phyloP scores from a whole-genome alignment of 2,888 invertebrate species.

The Netelia inedita region DNA sequence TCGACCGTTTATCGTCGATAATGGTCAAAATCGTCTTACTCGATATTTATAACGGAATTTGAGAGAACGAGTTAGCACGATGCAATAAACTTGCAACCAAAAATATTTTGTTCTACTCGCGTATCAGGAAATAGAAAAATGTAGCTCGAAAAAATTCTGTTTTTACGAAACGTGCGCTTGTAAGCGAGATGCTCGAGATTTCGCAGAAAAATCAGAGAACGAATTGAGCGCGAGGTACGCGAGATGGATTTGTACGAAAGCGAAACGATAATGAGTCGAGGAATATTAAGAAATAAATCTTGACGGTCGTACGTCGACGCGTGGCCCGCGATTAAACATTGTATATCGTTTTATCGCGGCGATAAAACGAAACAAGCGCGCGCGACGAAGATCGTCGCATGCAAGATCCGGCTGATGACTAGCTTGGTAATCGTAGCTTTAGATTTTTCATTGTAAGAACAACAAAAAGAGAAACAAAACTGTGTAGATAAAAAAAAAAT shows the following conservation, averaged over 20 bases:
- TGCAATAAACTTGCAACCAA: neutral
- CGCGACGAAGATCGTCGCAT: constrained; percentile 34
- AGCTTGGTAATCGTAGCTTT: constrained; percentile 63
- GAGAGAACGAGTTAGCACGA: neutral
- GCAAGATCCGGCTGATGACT: constrained; percentile 49
- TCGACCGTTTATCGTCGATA: neutral
- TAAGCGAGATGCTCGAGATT: neutral
- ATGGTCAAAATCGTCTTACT: neutral
- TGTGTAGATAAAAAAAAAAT: constrained; percentile 57
- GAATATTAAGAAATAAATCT: neutral
- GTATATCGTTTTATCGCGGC: constrained; percentile 4
- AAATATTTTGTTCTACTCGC: neutral
- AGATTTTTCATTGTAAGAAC: constrained; percentile 71
- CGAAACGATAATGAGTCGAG: neutral
- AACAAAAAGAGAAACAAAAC: constrained; percentile 20
- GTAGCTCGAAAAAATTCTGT: too few species aligned
- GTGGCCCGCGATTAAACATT: constrained; percentile 1
- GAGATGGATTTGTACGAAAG: neutral
- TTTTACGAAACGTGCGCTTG: too few species aligned
- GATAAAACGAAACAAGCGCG: constrained; percentile 1
- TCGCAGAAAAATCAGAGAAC: neutral
- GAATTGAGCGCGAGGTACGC: neutral
- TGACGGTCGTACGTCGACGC: neutral
- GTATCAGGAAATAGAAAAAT: too few species aligned
- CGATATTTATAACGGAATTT: neutral